Percentiles rank a stretch among this genome's conserved stretches.
These are phyloP conservation scores for Rynchops niger DNA, from an alignment of 2,113 vertebrate genomes.

Conservation along the genomic window DNA sequence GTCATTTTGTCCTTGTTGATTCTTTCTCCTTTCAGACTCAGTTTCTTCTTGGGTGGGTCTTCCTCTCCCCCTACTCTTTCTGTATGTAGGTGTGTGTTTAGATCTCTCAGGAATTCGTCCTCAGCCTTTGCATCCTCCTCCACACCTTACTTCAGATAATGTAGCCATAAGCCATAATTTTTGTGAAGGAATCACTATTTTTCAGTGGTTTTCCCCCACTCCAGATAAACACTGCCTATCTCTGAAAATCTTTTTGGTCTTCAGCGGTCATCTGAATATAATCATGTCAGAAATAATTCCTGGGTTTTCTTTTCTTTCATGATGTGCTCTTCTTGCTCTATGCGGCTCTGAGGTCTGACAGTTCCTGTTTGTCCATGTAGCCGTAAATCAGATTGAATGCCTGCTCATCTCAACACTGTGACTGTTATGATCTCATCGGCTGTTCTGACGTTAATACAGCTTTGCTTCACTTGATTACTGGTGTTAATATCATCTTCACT, in stretches of 20 bases:
- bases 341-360: not conserved
- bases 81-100: conserved; percentile 17
- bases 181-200: not conserved
- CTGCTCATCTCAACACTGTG: not conserved
- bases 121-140: not conserved
- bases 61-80: not conserved
- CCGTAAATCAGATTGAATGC: not conserved
- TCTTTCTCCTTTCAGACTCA: not conserved
- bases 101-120: not conserved
- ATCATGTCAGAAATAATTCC: not conserved
- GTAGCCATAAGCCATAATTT: not conserved
- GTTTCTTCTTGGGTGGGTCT: not conserved
- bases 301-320: not conserved
- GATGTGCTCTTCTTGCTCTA: not conserved
- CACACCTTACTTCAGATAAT: not conserved
- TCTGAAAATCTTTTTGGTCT: not conserved
- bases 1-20: conserved; percentile 38
- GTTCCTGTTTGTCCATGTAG: not conserved
- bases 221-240: not conserved
- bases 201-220: not conserved
- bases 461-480: not conserved
- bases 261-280: not conserved
- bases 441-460: not conserved
- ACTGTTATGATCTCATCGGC: conserved; percentile 5
- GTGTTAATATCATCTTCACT: not conserved